Conservation (phyloP, 2,797 vertebrate species). For the Eptatretus atami region DNA sequence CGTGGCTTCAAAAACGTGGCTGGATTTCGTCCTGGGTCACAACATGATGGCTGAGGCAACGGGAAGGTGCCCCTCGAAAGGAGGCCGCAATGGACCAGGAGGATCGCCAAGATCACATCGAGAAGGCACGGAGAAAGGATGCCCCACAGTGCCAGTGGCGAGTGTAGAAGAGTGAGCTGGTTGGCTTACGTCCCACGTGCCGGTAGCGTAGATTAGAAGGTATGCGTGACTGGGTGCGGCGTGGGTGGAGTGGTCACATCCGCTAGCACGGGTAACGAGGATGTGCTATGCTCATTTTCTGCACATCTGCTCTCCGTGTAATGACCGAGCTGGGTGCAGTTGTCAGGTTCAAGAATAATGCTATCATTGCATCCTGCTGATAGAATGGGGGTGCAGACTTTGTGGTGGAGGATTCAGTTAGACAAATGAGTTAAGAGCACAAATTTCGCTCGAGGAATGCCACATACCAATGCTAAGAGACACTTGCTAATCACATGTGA, state of each 20-base stretch:
- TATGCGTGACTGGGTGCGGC: constrained; percentile 13
- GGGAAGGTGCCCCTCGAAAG: constrained; percentile 74
- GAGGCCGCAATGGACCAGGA: constrained; percentile 95
- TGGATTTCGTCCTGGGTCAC: constrained; percentile 86
- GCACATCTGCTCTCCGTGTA: too few relatives aligned
- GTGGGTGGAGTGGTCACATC: constrained; percentile 7
- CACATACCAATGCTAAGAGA: too few relatives aligned
- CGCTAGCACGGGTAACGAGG: constrained; percentile 5
- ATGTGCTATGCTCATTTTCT: background rate
- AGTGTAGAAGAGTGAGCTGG: constrained; percentile 96
- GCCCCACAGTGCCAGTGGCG: constrained; percentile 78
- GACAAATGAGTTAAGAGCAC: too few relatives aligned
- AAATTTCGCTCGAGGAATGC: too few relatives aligned
- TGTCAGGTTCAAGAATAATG: too few relatives aligned
- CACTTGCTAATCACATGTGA: too few relatives aligned
- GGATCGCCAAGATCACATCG: constrained; percentile 90
- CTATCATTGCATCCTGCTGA: too few relatives aligned
- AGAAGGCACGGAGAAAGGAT: constrained; percentile 75
- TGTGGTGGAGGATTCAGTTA: too few relatives aligned
- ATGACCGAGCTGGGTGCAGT: too few relatives aligned
- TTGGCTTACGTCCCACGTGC: constrained; percentile 86
- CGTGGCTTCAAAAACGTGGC: constrained; percentile 70
- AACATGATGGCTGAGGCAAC: constrained; percentile 99
- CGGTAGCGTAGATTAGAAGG: constrained; percentile 90
- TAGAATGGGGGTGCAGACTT: too few relatives aligned